phyloP scores from a whole-genome alignment of 35 echinoderm and acorn worm species.

The Ptychodera flava region DNA sequence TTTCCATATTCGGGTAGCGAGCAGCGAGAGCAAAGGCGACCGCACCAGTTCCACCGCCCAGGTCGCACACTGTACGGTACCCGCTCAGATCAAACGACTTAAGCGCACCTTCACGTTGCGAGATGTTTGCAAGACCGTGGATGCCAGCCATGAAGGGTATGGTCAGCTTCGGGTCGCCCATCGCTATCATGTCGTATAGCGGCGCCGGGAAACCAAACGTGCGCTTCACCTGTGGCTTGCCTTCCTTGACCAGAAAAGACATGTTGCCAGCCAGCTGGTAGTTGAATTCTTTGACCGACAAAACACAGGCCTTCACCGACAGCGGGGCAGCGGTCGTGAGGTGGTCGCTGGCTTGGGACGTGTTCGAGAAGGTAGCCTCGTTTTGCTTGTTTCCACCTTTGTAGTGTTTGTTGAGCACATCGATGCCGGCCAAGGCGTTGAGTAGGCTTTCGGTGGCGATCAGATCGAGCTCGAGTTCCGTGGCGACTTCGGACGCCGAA shows the following conservation, averaged over 20 bases:
- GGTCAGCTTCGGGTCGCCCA: background rate
- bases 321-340: background rate
- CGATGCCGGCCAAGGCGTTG: background rate
- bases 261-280: background rate
- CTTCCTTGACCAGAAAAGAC: background rate
- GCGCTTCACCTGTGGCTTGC: background rate
- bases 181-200: background rate
- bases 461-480: background rate
- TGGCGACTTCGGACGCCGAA: background rate
- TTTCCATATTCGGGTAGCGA: background rate
- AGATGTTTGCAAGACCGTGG: background rate
- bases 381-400: background rate
- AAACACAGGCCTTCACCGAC: background rate
- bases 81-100: background rate
- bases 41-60: background rate
- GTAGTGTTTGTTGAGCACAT: background rate
- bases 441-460: background rate
- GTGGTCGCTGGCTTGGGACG: background rate
- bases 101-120: background rate
- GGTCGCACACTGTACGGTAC: background rate
- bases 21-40: background rate
- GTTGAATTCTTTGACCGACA: background rate
- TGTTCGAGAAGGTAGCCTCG: background rate
- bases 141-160: background rate
- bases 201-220: background rate